Conservation (phyloP, 2,888 invertebrate genomes). For the Physocephala rufipes region DNA sequence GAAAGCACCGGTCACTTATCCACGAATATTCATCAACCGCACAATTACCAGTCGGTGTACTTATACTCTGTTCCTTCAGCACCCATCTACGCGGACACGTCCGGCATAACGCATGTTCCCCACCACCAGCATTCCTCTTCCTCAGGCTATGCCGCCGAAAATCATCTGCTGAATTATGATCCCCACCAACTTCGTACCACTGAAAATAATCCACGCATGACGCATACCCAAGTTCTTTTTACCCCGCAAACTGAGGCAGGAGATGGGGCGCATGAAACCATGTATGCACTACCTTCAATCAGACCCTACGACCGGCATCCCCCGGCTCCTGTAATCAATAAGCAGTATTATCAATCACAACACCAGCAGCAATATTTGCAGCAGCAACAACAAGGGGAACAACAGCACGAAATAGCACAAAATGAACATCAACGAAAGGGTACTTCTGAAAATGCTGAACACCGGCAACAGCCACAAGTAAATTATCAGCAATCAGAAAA, state of each 20-base stretch:
- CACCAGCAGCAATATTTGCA: slow-evolving; percentile 33
- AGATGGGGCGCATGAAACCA: slow-evolving; percentile 51
- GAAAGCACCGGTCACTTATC: slow-evolving; percentile 48
- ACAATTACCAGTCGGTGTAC: background rate
- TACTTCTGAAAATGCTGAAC: slow-evolving; percentile 16
- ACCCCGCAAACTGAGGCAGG: slow-evolving; percentile 47
- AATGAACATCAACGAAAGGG: slow-evolving; percentile 13
- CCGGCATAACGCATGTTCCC: slow-evolving; percentile 28
- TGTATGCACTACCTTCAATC: slow-evolving; percentile 55
- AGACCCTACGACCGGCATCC: slow-evolving; percentile 52
- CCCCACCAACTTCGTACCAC: slow-evolving; percentile 48
- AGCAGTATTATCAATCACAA: slow-evolving; percentile 13
- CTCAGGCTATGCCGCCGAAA: slow-evolving; percentile 24
- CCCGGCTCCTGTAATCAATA: slow-evolving; percentile 43
- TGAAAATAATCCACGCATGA: slow-evolving; percentile 63
- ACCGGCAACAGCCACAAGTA: slow-evolving; percentile 19
- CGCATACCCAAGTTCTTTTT: slow-evolving; percentile 64
- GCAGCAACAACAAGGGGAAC: slow-evolving; percentile 36
- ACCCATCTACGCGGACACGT: slow-evolving; percentile 28
- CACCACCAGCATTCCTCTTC: slow-evolving; percentile 21
- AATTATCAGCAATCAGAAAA: slow-evolving; percentile 39
- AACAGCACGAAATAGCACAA: slow-evolving; percentile 31
- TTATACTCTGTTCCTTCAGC: background rate
- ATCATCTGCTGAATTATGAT: slow-evolving; percentile 36
- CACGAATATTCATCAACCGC: slow-evolving; percentile 52